Percentiles rank a stretch among this genome's conserved stretches.
These are phyloP conservation scores for Tylochromis polylepis DNA, from an alignment of 2,113 vertebrate species.

Conservation along the genomic window DNA sequence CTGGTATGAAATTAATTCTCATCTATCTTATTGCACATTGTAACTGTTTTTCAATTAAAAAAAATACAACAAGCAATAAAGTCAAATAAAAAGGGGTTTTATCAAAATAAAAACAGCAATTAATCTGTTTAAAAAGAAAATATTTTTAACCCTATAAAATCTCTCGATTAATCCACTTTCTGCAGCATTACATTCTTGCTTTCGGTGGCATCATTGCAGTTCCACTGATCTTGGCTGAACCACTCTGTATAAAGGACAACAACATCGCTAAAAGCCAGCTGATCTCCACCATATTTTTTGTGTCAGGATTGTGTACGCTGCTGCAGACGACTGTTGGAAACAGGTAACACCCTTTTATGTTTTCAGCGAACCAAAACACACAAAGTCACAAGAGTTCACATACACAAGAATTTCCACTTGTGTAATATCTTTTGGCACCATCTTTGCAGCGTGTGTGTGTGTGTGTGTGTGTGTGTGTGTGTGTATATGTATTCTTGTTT, in stretches of 20 bases:
- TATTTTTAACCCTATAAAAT: background rate
- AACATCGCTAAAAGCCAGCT: slow-evolving; percentile 75
- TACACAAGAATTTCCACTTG: background rate
- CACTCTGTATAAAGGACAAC: slow-evolving; percentile 75
- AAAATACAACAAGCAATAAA: background rate
- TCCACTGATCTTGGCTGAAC: slow-evolving; percentile 76
- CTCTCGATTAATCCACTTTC: background rate
- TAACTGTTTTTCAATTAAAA: background rate
- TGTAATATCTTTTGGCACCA: background rate
- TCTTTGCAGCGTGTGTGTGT: background rate
- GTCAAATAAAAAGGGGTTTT: background rate
- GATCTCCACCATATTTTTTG: slow-evolving; percentile 80
- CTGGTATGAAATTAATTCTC: background rate
- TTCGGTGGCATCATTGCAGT: slow-evolving; percentile 78
- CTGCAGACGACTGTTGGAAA: slow-evolving; percentile 73
- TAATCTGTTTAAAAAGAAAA: background rate
- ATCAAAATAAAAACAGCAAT: background rate
- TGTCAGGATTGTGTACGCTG: slow-evolving; percentile 75
- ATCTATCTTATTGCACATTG: background rate
- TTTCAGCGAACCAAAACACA: background rate
- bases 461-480: background rate
- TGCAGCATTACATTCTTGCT: slow-evolving; percentile 77
- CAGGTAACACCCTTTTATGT: slow-evolving; percentile 54
- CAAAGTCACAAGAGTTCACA: background rate
- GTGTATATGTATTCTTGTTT: background rate